Conservation (phyloP, 2,888 invertebrate genomes). For the Drosophila ezoana region DNA sequence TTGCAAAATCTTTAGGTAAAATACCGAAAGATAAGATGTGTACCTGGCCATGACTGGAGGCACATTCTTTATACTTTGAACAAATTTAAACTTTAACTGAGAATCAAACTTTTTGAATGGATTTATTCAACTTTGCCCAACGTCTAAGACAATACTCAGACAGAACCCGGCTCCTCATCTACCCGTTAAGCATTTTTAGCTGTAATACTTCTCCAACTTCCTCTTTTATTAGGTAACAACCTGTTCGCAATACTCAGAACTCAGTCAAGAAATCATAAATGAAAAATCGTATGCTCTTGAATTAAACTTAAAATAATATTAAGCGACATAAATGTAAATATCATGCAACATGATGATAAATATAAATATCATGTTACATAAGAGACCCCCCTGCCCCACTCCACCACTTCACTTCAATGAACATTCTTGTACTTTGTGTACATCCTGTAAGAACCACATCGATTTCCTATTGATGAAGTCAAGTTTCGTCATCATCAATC, state of each 20-base stretch:
- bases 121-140: too few relatives aligned
- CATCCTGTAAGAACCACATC: conserved; percentile 23
- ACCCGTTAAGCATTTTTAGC: too few relatives aligned
- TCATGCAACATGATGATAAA: conserved; percentile 23
- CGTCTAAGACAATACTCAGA: too few relatives aligned
- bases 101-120: too few relatives aligned
- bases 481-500: conserved; percentile 70
- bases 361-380: conserved; percentile 29
- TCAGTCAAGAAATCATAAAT: conserved; percentile 2
- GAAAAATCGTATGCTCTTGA: not conserved
- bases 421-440: not conserved
- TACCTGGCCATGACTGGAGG: too few relatives aligned
- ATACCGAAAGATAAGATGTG: too few relatives aligned
- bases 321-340: conserved; percentile 27
- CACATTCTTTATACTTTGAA: too few relatives aligned
- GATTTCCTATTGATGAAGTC: conserved; percentile 58
- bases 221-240: too few relatives aligned
- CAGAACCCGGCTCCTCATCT: too few relatives aligned
- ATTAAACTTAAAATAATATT: conserved; percentile 4
- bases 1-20: too few relatives aligned
- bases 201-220: too few relatives aligned
- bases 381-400: conserved; percentile 2
- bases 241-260: not conserved
- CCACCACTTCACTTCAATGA: conserved; percentile 6
- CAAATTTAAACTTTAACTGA: too few relatives aligned